phyloP scores from a whole-genome alignment of 2,113 vertebrate species.

The Pituophis catenifer region DNA sequence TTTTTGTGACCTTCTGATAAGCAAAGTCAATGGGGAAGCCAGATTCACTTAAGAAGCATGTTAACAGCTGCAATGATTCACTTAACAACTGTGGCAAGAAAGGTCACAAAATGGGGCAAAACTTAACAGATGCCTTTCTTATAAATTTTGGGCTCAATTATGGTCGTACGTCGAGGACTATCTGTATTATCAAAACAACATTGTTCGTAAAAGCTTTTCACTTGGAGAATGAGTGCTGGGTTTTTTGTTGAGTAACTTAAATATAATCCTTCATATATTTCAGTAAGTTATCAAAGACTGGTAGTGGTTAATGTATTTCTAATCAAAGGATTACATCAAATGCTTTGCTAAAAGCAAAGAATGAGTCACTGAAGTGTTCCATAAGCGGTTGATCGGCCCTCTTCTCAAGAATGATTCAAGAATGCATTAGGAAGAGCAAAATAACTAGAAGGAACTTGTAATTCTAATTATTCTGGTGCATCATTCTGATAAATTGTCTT shows the following conservation, averaged over 20 bases:
- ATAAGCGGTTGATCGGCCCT: neutral
- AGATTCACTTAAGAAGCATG: neutral
- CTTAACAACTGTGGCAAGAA: neutral
- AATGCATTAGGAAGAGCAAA: neutral
- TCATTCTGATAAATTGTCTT: neutral
- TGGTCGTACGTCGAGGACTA: neutral
- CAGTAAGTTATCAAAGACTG: neutral
- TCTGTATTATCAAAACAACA: neutral
- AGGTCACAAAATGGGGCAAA: neutral
- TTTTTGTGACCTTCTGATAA: neutral
- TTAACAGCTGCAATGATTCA: neutral
- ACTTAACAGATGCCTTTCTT: neutral
- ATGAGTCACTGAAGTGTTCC: neutral
- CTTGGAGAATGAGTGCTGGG: neutral
- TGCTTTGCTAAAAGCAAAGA: neutral
- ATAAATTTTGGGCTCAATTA: neutral
- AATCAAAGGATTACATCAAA: neutral
- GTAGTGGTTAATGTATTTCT: neutral
- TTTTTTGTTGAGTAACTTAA: neutral
- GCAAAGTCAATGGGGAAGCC: neutral
- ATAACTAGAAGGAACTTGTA: neutral
- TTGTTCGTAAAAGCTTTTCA: neutral
- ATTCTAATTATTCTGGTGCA: neutral
- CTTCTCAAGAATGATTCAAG: neutral
- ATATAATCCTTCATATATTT: neutral